Evolutionary conservation across 2,888 invertebrate species (phyloP).

Genomic region (Liposcelis brunnea): DNA sequence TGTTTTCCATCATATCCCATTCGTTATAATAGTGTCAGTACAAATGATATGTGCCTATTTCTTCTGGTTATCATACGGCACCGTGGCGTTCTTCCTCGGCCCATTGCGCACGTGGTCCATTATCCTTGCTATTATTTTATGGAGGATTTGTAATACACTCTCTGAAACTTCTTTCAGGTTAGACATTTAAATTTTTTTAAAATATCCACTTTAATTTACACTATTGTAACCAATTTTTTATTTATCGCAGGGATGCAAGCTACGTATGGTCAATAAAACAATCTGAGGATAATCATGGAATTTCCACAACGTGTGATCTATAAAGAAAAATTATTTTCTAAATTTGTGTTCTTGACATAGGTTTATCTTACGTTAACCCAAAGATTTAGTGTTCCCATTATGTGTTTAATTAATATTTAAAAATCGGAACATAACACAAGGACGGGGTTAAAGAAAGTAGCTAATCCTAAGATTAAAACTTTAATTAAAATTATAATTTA

Average conservation of each 20-base stretch:
- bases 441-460: too few relatives aligned
- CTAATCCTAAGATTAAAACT: too few relatives aligned
- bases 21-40: constrained; percentile 36
- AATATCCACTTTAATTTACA: not conserved
- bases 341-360: too few relatives aligned
- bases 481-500: too few relatives aligned
- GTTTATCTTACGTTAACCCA: too few relatives aligned
- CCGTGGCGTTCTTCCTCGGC: constrained; percentile 54
- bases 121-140: constrained; percentile 43
- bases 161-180: constrained; percentile 45
- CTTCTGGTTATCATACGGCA: constrained; percentile 68
- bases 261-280: not conserved
- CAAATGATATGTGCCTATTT: constrained; percentile 51
- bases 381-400: too few relatives aligned
- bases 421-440: too few relatives aligned
- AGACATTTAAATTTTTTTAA: constrained; percentile 11
- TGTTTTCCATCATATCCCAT: constrained; percentile 29
- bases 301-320: too few relatives aligned
- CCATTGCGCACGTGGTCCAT: constrained; percentile 69
- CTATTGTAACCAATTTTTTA: not conserved
- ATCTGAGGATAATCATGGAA: too few relatives aligned
- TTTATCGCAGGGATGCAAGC: constrained; percentile 3
- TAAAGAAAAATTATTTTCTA: too few relatives aligned
- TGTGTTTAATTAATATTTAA: too few relatives aligned
- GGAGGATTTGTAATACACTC: constrained; percentile 43